Conservation (phyloP, 2,797 vertebrate genomes). For the Paedocypris micromegethes region DNA sequence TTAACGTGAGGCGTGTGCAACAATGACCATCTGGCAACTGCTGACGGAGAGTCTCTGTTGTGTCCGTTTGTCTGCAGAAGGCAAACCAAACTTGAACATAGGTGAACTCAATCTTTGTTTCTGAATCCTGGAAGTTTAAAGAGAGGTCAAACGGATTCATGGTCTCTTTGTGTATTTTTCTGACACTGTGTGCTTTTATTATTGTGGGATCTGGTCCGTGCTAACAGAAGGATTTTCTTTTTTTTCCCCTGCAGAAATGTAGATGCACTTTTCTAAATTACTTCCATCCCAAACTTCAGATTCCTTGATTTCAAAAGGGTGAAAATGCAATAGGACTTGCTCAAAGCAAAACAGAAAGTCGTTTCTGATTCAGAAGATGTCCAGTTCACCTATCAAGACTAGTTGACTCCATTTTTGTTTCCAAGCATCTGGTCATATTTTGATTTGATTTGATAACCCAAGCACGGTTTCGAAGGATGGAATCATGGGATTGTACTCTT, state of each 20-base stretch:
- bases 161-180: not conserved
- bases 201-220: not conserved
- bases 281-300: slow-evolving; percentile 19
- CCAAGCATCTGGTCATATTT: slow-evolving; percentile 3
- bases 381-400: slow-evolving; percentile 7
- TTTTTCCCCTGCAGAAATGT: slow-evolving; percentile 24
- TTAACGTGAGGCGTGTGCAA: slow-evolving; percentile 46
- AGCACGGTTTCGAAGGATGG: not conserved
- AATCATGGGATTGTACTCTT: not conserved
- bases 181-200: not conserved
- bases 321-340: slow-evolving; percentile 12
- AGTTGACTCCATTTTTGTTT: slow-evolving; percentile 5
- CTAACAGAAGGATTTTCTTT: slow-evolving; percentile 21
- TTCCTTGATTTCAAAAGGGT: slow-evolving; percentile 7
- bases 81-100: slow-evolving; percentile 7
- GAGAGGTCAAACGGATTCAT: slow-evolving; percentile 1
- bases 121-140: not conserved
- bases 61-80: slow-evolving; percentile 44
- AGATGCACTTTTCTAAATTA: slow-evolving; percentile 26
- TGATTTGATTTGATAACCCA: slow-evolving; percentile 1
- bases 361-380: slow-evolving; percentile 24
- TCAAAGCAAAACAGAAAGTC: slow-evolving; percentile 18
- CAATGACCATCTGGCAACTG: slow-evolving; percentile 46
- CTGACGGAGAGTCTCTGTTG: slow-evolving; percentile 44
- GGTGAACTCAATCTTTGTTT: slow-evolving; percentile 1